phyloP scores from a whole-genome alignment of 1,140 invertebrate species.

The Drosophila melanica region DNA sequence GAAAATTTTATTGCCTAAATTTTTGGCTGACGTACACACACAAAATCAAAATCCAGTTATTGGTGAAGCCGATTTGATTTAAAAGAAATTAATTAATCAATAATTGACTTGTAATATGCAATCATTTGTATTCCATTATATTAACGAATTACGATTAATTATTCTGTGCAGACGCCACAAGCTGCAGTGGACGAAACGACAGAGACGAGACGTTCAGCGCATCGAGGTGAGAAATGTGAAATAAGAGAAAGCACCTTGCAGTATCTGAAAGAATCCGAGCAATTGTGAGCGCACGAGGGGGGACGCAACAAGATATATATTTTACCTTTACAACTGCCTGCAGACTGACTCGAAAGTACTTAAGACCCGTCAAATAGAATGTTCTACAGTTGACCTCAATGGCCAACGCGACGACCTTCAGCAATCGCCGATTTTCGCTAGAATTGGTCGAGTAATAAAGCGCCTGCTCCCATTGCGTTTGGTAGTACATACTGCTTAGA shows the following conservation, averaged over 20 bases:
- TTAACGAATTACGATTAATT: conserved; percentile 65
- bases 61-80: too few species aligned
- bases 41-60: too few species aligned
- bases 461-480: conserved; percentile 61
- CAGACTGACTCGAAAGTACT: conserved; percentile 72
- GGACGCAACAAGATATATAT: background rate
- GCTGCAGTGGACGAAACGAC: too few species aligned
- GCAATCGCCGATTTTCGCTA: conserved; percentile 57
- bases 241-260: conserved; percentile 64
- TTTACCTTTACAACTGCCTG: conserved; percentile 61
- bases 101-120: conserved; percentile 80
- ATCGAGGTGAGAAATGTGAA: conserved; percentile 67
- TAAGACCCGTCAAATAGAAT: conserved; percentile 63
- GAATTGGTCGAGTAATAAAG: conserved; percentile 58
- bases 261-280: conserved; percentile 36
- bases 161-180: conserved; percentile 40
- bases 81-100: conserved; percentile 76
- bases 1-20: conserved; percentile 72
- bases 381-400: conserved; percentile 72
- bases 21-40: conserved; percentile 2
- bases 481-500: conserved; percentile 64
- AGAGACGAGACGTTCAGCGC: conserved; percentile 19
- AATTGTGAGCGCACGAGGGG: background rate
- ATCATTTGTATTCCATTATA: conserved; percentile 76
- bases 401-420: conserved; percentile 64